Conservation (phyloP, 2,888 invertebrate genomes). For the Oscheius sp. region DNA sequence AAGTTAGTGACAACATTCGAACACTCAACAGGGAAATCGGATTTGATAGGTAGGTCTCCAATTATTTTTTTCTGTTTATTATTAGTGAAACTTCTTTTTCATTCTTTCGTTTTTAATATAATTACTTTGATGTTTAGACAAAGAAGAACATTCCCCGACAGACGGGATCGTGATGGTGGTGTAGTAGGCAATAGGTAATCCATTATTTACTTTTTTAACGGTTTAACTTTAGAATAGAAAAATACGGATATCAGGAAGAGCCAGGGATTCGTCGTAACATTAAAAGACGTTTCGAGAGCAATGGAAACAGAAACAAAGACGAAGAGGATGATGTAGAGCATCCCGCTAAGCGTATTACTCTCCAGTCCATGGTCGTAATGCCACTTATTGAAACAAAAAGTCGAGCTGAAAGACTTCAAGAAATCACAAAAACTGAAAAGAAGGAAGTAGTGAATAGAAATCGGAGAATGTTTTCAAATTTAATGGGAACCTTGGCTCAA, state of each 20-base stretch:
- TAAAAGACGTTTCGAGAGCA: no score
- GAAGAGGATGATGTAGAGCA: constrained; percentile 33
- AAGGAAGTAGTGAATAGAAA: constrained; percentile 76
- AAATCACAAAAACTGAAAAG: constrained; percentile 76
- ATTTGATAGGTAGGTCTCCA: constrained; percentile 2
- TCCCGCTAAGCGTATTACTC: constrained; percentile 26
- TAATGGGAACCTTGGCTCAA: constrained; percentile 91
- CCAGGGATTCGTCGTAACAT: no score
- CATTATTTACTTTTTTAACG: no score
- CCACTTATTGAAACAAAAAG: constrained; percentile 79
- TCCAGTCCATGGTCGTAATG: constrained; percentile 62
- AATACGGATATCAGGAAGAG: no score
- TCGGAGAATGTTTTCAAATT: constrained; percentile 88
- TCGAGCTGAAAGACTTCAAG: constrained; percentile 82
- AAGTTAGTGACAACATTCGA: background rate
- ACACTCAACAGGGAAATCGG: constrained; percentile 9
- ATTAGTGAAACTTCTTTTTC: background rate
- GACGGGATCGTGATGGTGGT: no score
- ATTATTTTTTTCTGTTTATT: background rate
- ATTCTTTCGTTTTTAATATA: background rate
- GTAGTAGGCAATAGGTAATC: no score
- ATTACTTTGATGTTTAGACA: no score
- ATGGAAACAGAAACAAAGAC: background rate
- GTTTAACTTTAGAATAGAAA: no score
- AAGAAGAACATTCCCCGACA: no score